Percentiles rank a stretch among this genome's conserved stretches.
Conservation (phyloP, 2,888 invertebrate species). For the Polyommatus iphigenia region DNA sequence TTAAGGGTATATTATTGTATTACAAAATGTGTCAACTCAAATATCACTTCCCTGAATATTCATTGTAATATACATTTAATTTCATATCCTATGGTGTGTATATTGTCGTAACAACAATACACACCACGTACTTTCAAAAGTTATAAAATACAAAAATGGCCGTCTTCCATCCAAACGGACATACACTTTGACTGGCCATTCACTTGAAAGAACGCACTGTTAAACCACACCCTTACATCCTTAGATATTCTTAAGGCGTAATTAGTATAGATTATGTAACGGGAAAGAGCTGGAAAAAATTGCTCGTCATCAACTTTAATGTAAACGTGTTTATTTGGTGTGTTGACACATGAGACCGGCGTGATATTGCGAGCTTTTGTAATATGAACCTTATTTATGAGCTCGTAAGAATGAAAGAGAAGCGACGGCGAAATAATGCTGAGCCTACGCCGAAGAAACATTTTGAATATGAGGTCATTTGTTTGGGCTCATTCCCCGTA, state of each 20-base stretch:
- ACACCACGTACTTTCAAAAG: too few relatives aligned
- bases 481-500: constrained; percentile 1
- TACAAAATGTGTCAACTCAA: too few relatives aligned
- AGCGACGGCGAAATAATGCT: neutral
- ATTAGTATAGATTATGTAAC: neutral
- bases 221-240: neutral
- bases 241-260: neutral
- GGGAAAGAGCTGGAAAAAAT: constrained; percentile 3
- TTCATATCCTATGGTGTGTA: too few relatives aligned
- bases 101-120: too few relatives aligned
- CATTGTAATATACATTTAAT: too few relatives aligned
- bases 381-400: constrained; percentile 2
- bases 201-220: neutral
- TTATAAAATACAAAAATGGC: too few relatives aligned
- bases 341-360: constrained; percentile 24
- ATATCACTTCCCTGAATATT: too few relatives aligned
- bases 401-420: neutral
- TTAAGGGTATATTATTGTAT: too few relatives aligned
- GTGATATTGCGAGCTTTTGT: neutral
- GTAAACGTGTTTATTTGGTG: constrained; percentile 12
- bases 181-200: too few relatives aligned
- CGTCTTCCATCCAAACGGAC: too few relatives aligned
- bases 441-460: constrained; percentile 5
- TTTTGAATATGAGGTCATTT: constrained; percentile 30
- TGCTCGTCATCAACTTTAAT: constrained; percentile 14